A percentile compares a stretch with the other conserved stretches of the same genome.
Evolutionary conservation across 1,140 invertebrate genomes (phyloP).

Genomic region (Lutraria rhynchaena): DNA sequence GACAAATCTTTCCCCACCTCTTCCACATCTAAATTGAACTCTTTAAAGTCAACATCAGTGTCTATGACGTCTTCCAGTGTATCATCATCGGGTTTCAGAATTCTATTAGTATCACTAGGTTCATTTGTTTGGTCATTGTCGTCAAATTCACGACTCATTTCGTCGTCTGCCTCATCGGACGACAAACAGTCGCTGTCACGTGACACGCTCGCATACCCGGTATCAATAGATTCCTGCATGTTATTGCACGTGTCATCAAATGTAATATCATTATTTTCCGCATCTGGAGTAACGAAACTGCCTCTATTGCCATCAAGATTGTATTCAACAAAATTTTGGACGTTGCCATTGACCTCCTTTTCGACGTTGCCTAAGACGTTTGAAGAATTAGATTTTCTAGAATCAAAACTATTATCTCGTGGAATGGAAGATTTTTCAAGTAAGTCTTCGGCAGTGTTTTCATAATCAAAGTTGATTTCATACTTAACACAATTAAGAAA

Average conservation of each 20-base stretch:
- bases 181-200: conserved; percentile 57
- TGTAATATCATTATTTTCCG: conserved; percentile 34
- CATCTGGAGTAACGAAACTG: neutral
- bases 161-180: conserved; percentile 15
- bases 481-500: conserved; percentile 36
- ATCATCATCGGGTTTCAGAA: no score
- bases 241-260: conserved; percentile 55
- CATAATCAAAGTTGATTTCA: conserved; percentile 65
- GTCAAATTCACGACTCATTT: neutral
- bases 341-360: no score
- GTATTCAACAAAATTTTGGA: no score
- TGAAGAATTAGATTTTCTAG: neutral
- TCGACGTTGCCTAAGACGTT: no score
- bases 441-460: conserved; percentile 51
- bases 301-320: no score
- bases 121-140: neutral
- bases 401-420: conserved; percentile 36
- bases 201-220: conserved; percentile 66
- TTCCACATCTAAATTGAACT: no score
- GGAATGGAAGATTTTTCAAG: conserved; percentile 54
- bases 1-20: no score
- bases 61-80: no score
- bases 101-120: no score
- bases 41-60: no score
- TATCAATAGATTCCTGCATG: conserved; percentile 71